These are phyloP conservation scores for Nephila pilipes DNA, from an alignment of 1,140 invertebrate genomes.

Conservation along the genomic window DNA sequence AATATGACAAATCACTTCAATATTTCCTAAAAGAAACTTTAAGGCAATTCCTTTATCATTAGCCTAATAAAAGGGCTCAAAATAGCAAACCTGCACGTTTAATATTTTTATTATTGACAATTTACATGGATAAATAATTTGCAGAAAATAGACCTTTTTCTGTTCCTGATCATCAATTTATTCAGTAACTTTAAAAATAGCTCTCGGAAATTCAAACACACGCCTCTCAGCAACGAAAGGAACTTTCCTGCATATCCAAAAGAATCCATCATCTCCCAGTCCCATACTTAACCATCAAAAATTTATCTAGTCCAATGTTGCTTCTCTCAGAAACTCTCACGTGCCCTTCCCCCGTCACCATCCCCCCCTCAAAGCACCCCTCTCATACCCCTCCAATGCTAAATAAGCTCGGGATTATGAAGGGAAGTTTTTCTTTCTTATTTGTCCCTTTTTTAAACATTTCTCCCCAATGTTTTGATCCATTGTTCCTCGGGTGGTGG, in stretches of 20 bases:
- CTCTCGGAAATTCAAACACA: no score
- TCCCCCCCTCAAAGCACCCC: neutral
- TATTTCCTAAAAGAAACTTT: no score
- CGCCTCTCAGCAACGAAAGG: neutral
- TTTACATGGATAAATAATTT: no score
- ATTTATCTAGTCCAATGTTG: slow-evolving; percentile 56
- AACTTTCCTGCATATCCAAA: neutral
- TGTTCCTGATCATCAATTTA: no score
- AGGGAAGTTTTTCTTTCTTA: neutral
- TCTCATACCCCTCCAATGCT: neutral
- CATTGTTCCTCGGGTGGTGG: neutral
- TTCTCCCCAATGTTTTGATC: slow-evolving; percentile 1
- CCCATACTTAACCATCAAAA: neutral
- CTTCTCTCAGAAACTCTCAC: slow-evolving; percentile 4
- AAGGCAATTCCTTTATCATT: no score
- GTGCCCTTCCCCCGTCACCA: slow-evolving; percentile 3
- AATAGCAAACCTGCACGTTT: no score
- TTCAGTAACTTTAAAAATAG: no score
- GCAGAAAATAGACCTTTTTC: no score
- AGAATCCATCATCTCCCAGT: slow-evolving; percentile 9
- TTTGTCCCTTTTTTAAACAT: slow-evolving; percentile 34
- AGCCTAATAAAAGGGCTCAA: no score
- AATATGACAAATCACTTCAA: no score
- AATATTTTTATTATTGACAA: no score
- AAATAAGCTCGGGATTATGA: slow-evolving; percentile 45